Evolutionary conservation across 2,113 vertebrate genomes (phyloP).

Genomic region (Crotalus viridis): DNA sequence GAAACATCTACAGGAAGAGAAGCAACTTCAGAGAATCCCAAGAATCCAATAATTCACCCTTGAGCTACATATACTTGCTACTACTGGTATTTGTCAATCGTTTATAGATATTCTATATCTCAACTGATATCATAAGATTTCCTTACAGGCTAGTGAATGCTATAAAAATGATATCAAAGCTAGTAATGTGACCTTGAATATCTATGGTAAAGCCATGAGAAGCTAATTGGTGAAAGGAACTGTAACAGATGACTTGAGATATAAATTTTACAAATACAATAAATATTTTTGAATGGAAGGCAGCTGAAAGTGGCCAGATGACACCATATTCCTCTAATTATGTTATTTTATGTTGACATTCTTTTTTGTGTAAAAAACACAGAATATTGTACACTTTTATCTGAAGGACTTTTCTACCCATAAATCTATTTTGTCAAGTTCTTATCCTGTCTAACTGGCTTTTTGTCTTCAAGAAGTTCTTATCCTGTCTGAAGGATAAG

Average conservation of each 20-base stretch:
- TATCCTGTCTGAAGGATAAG: neutral
- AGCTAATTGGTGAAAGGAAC: neutral
- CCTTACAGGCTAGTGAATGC: neutral
- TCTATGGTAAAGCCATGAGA: neutral
- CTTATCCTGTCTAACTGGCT: neutral
- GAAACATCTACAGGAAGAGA: neutral
- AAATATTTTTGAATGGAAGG: neutral
- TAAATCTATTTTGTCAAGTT: neutral
- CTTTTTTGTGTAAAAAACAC: neutral
- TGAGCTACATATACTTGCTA: neutral
- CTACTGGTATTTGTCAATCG: neutral
- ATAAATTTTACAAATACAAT: neutral
- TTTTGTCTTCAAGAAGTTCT: neutral
- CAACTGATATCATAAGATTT: neutral
- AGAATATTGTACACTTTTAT: neutral
- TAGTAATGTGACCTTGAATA: neutral
- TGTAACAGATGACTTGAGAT: neutral
- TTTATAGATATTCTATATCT: neutral
- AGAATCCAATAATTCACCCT: neutral
- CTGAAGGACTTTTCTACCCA: neutral
- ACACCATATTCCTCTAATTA: neutral
- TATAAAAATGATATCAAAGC: neutral
- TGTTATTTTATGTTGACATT: neutral
- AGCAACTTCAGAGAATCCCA: neutral
- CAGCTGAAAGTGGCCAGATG: neutral